A percentile compares a stretch with the other conserved stretches of the same genome.
Evolutionary conservation across 2,113 vertebrate species (phyloP).

Genomic region (Erythrolamprus reginae): DNA sequence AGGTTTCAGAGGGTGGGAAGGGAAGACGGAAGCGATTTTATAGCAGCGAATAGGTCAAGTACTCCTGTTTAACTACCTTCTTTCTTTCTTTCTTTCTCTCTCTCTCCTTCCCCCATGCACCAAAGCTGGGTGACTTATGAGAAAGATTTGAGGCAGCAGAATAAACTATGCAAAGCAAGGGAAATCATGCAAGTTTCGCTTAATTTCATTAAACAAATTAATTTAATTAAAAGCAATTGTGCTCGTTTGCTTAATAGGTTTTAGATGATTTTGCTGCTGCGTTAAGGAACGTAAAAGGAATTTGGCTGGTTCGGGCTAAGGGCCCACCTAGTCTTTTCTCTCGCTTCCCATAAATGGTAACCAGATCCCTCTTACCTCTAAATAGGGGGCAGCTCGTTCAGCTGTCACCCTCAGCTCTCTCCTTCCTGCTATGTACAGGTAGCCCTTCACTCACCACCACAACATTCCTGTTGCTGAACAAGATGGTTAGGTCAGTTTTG

Average conservation of each 20-base stretch:
- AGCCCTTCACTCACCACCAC: neutral
- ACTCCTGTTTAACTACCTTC: neutral
- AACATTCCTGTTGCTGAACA: neutral
- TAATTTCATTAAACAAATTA: conserved; percentile 15
- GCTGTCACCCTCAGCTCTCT: neutral
- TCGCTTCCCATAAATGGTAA: neutral
- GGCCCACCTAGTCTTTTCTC: neutral
- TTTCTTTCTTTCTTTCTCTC: neutral
- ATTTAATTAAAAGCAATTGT: conserved; percentile 11
- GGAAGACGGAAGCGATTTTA: neutral
- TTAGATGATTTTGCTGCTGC: neutral
- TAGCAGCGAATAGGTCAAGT: neutral
- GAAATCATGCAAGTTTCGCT: neutral
- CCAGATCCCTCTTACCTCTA: neutral
- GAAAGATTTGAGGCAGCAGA: neutral
- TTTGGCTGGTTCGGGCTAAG: neutral
- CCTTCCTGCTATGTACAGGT: neutral
- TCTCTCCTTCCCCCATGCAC: neutral
- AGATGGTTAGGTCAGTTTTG: neutral
- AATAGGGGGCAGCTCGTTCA: neutral
- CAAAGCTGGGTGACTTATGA: neutral
- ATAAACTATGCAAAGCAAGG: conserved; percentile 6
- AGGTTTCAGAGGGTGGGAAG: neutral
- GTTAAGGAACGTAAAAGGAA: neutral
- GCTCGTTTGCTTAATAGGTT: conserved; percentile 8